Base-by-base conservation (phyloP, 2,888 invertebrate species). In the Aporophyla nigra region DNA sequence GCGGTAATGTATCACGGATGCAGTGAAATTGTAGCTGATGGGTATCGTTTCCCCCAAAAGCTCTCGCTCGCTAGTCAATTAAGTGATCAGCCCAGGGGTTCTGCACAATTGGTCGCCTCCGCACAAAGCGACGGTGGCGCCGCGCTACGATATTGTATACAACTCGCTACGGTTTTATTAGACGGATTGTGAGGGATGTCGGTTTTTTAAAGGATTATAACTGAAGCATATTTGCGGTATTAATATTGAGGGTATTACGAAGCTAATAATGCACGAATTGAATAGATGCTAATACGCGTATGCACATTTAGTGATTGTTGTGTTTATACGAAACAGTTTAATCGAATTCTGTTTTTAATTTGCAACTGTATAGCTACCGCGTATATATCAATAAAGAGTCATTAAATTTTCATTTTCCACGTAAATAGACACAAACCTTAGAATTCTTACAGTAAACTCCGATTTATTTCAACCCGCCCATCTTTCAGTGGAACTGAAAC, bases 11-110 rank as follows among this genome's bases (percentile, higher is more conserved):
- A 88, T 78, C 67, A 12, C 5, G 40, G 24, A 54, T 78, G 56
- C 73, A 65, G 63, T 19, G 77, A 73, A 79, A 75, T 68, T 71
- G 59, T 78, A 74, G 88, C 67, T 78, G 68, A 76, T 75, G 78
- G 84, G 83, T 86, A 80, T 76, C 86, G 87, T 87, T 84, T 87
- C 90, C 89, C 93, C 92, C 86, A 92, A 93, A 94, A 94, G 92
- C 94, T 93, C 92, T 93, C 93, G 93, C 93, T 93, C 92, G 89
- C 92, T 94, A 96, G 95, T 96, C 96, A 96, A 96, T 96, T 96
- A 96, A 95, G 95, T 94, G 95, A 95, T 96, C 96, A 96, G 93
- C 92, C 95, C 95, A 96, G 96, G 95, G 96, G 96, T 95, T 93
- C 93, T 91, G 93, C 93, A 94, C 96, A 96, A 96, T 96, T 95